Evolutionary conservation across 2,888 invertebrate species (phyloP).

Genomic region (Philopedon plagiatum): DNA sequence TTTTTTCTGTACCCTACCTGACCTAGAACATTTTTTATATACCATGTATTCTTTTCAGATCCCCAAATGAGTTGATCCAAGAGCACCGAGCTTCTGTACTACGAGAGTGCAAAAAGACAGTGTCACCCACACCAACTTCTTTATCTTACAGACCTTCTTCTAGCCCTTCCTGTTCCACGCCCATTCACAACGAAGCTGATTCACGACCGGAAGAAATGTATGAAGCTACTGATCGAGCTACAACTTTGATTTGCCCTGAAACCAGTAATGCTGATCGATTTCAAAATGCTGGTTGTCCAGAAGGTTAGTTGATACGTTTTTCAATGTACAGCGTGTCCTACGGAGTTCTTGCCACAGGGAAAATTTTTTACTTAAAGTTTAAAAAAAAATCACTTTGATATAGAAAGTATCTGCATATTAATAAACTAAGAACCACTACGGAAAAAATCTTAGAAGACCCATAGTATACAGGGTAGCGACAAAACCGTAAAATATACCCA

Average conservation of each 20-base stretch:
- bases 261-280: constrained; percentile 63
- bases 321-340: no score
- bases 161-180: constrained; percentile 64
- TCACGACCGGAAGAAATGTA: constrained; percentile 72
- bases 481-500: no score
- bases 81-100: constrained; percentile 77
- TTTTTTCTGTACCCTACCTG: no score
- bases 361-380: no score
- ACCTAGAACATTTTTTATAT: no score
- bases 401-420: no score
- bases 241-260: constrained; percentile 70
- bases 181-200: constrained; percentile 71
- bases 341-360: no score
- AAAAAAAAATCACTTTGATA: no score
- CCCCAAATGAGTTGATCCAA: constrained; percentile 74
- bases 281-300: constrained; percentile 69
- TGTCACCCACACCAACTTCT: constrained; percentile 36
- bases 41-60: constrained; percentile 67
- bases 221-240: constrained; percentile 69
- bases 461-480: no score
- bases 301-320: constrained; percentile 68
- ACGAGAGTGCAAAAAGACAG: constrained; percentile 71
- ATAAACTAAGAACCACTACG: no score
- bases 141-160: constrained; percentile 68
- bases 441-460: no score